phyloP scores from a whole-genome alignment of 2,797 vertebrate species.

The Ptychadena robeensis region DNA sequence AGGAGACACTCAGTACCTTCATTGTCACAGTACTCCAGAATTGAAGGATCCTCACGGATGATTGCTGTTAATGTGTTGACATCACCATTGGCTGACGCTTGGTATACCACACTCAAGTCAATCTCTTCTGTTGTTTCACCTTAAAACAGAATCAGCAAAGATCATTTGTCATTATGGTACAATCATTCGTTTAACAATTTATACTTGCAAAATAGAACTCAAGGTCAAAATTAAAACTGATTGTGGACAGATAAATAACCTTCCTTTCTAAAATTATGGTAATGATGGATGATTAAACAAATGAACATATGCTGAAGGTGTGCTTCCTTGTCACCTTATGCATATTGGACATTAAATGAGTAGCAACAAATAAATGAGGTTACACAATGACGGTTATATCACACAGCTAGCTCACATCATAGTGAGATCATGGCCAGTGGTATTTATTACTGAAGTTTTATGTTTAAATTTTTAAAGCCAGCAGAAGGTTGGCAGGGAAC shows the following conservation, averaged over 20 bases:
- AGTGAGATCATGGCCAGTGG: too few species aligned
- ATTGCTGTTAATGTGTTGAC: slow-evolving; percentile 83
- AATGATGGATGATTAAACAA: neutral
- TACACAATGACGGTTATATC: too few species aligned
- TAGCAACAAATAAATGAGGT: too few species aligned
- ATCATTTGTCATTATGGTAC: neutral
- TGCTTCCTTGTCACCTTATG: too few species aligned
- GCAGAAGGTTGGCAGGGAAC: too few species aligned
- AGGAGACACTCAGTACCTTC: slow-evolving; percentile 74
- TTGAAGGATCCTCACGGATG: slow-evolving; percentile 87
- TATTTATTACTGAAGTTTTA: too few species aligned
- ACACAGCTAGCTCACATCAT: too few species aligned
- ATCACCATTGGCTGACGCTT: slow-evolving; percentile 84
- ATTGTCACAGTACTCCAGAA: slow-evolving; percentile 84
- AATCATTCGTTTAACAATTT: neutral
- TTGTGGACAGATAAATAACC: neutral
- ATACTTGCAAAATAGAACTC: neutral
- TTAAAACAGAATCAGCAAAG: slow-evolving; percentile 62
- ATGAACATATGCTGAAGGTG: too few species aligned
- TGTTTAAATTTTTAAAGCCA: too few species aligned
- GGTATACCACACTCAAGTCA: slow-evolving; percentile 82
- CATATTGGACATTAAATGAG: too few species aligned
- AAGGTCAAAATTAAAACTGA: neutral
- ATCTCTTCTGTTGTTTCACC: slow-evolving; percentile 83
- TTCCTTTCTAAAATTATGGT: neutral